Evolutionary conservation across 1,140 invertebrate species (phyloP), one percentile per base, ranked within the genome.

Genomic region (Pogonomyrmex californicus): DNA sequence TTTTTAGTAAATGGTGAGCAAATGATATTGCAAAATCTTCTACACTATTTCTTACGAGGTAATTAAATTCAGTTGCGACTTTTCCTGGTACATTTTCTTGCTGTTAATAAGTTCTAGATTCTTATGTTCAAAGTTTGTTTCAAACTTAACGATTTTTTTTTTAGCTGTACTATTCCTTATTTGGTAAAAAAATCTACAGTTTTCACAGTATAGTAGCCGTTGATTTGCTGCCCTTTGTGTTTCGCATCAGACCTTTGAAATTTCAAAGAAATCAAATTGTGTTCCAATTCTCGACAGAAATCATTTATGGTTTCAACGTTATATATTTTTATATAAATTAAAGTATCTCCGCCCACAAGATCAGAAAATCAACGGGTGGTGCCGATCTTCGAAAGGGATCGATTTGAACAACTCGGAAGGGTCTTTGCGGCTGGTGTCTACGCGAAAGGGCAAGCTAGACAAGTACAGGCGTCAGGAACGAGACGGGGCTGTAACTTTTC

Each of bases 401-500:
- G n/a, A n/a, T 60, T 89, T 81, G 73, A 56, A 51, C 62, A 66
- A 60, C 41, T 71, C 30, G 17, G 63, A 77, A 87, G 83, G 87
- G 87, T 83, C 83, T 65, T 90, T 75, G 77, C 38, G 82, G 73
- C 51, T 75, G 65, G 51, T 83, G 60, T 33, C 73, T 49, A 60
- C 56, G 68, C 58, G 41, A 76, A 88, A 87, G 85, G 78, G 77
- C 85, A 78, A 54, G 62, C 66, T 82, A 76, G 79, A 81, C 70
- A 56, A 60, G 85, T 51, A 51, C 58, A 51, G 70, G 56, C 85
- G 88, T 82, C 77, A 82, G 63, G 54, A 83, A 63, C 65, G 85
- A 89, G 86, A 87, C 88, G 41, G 78, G 85, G 47, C 38, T 85
- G 85, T 90, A 93, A 93, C 92, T 93, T 93, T 93, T 93, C 92